Conservation (phyloP, 2,113 vertebrate genomes). For the Halcyon senegalensis region DNA sequence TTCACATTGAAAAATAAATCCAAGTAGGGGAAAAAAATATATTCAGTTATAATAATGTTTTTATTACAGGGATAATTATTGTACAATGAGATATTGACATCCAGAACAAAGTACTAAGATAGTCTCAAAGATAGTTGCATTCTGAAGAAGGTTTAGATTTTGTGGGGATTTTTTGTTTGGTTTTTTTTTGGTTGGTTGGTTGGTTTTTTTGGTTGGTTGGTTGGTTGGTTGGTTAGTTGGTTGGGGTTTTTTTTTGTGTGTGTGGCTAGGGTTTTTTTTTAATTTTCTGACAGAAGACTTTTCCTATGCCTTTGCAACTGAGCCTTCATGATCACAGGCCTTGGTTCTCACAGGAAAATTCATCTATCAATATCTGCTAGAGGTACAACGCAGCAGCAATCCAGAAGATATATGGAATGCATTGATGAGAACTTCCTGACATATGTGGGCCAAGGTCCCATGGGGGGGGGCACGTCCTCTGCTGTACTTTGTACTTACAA, state of each 20-base stretch:
- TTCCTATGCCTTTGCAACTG: neutral
- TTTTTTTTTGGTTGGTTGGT: too few relatives aligned
- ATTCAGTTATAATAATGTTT: neutral
- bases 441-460: rapidly evolving
- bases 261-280: neutral
- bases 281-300: neutral
- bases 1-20: slow-evolving; percentile 20
- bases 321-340: neutral
- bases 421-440: neutral
- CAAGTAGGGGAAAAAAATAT: neutral
- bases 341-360: neutral
- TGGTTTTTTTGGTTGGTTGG: too few relatives aligned
- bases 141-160: neutral
- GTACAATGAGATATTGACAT: neutral
- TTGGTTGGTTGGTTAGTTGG: too few relatives aligned
- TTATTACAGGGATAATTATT: neutral
- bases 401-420: neutral
- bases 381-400: neutral
- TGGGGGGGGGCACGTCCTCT: neutral
- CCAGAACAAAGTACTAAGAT: neutral
- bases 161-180: too few relatives aligned
- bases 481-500: neutral
- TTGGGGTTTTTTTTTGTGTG: too few relatives aligned
- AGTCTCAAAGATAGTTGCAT: neutral
- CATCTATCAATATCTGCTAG: neutral